A percentile compares a stretch with the other conserved stretches of the same genome.
Conservation (phyloP, 2,113 vertebrate species). For the Cyanoramphus novaezelandiae region DNA sequence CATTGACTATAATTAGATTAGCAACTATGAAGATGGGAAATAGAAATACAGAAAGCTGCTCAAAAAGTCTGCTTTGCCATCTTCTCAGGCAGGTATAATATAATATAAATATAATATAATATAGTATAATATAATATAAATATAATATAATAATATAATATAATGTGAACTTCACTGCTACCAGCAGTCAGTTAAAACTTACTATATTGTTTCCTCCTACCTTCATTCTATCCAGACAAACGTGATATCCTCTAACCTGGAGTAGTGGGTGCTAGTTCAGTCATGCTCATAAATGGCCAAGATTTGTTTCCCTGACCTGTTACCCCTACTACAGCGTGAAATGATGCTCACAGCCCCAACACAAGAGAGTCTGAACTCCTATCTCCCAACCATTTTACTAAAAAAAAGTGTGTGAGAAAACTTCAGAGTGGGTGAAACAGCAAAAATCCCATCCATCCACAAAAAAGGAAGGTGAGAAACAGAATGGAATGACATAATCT, state of each 20-base stretch:
- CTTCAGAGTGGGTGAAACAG: not conserved
- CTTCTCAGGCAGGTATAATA: not conserved
- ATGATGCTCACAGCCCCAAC: not conserved
- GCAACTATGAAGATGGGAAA: not conserved
- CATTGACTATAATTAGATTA: not conserved
- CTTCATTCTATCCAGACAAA: not conserved
- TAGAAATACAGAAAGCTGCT: not conserved
- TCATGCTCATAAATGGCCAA: constrained; percentile 9
- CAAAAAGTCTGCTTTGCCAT: not conserved
- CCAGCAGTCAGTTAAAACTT: not conserved
- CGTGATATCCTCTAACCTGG: not conserved
- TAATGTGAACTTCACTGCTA: not conserved
- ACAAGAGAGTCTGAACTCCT: not conserved
- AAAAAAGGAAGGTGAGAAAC: not conserved
- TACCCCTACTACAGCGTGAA: not conserved
- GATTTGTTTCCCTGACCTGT: not conserved
- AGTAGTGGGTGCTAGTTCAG: not conserved
- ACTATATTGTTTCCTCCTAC: not conserved
- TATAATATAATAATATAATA: no score
- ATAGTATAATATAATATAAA: not conserved
- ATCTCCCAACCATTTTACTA: not conserved
- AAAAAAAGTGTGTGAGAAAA: not conserved
- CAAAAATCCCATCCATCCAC: not conserved
- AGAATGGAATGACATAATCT: not conserved
- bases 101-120: no score